Evolutionary conservation across 35 echinoderm and acorn worm species (phyloP), one percentile per base, ranked within the genome.

Genomic region (Patiria miniata): DNA sequence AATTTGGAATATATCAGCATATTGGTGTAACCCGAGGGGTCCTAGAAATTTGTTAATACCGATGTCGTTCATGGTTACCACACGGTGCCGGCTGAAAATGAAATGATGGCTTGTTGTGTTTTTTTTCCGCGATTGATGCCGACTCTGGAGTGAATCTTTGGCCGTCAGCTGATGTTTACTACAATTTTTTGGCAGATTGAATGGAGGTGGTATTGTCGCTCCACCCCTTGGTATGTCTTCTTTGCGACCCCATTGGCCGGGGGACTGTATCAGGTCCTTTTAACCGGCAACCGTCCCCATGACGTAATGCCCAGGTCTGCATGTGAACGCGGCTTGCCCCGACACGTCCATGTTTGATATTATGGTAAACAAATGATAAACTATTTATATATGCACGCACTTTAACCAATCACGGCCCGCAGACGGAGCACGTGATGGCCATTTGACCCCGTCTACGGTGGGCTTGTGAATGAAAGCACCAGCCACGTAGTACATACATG

Each of bases 261-360:
- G 80, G 88, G 57, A 69, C 54, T 82, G 61, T 36, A 33, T 60
- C 40, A 83, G 78, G 78, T 81, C 59, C 88, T 76, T 87, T 87
- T 87, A 54, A 78, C 85, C 52, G 85, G 78, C 79, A 52, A 69
- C 57, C 32, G 78, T 65, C 79, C 44, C 88, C 88, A 90, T 90
- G 79, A 83, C 79, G 80, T 83, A 83, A 83, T 90, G 80, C 79
- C 88, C 88, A 90, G 88, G 80, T 82, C 52, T 44, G 88, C 88
- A 40, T 77, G 21, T 68, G 81, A 40, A 69, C 65, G 80, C 83
- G 79, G 81, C 88, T 82, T 90, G 88, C 88, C 88, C 78, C 61
- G 79, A 90, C 88, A 90, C 68, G 88, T 90, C 81, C 81, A 90
- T 90, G 68, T 90, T 90, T 83, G 76, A 90, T 90, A 90, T 81